Conservation (phyloP, 2,888 invertebrate species). For the Nomada hirtipes region DNA sequence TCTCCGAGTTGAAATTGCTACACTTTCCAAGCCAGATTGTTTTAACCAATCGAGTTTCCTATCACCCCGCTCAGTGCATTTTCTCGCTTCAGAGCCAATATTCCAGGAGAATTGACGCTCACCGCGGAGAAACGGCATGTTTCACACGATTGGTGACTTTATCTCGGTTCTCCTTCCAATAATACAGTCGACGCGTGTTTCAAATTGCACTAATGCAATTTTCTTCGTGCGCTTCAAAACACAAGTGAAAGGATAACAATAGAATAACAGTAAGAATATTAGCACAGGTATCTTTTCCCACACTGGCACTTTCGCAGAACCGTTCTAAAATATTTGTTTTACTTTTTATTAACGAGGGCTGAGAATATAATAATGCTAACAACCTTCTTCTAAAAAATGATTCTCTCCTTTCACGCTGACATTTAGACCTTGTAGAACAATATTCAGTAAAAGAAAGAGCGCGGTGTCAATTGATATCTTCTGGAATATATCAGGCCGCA, state of each 20-base stretch:
- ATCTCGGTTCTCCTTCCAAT: constrained; percentile 8
- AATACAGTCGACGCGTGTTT: constrained; percentile 1
- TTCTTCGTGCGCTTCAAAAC: too few species aligned
- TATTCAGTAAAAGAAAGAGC: too few species aligned
- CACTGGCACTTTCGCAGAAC: neutral
- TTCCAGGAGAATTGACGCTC: constrained; percentile 11
- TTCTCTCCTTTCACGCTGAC: too few species aligned
- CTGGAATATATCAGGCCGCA: constrained; percentile 28
- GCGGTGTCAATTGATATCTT: constrained; percentile 21
- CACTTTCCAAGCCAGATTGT: neutral
- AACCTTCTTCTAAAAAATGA: too few species aligned
- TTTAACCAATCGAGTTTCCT: constrained; percentile 27
- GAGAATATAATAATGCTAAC: too few species aligned
- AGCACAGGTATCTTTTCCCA: too few species aligned
- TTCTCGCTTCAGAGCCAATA: neutral
- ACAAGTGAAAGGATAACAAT: too few species aligned
- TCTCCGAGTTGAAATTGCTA: constrained; percentile 3
- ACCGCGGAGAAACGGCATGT: neutral
- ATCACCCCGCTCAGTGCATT: neutral
- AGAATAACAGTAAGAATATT: too few species aligned
- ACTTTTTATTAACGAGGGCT: too few species aligned
- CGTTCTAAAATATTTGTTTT: neutral
- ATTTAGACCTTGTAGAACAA: too few species aligned
- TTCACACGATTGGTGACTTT: constrained; percentile 2
- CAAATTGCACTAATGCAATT: neutral